Conservation (phyloP, 2,888 invertebrate genomes). For the Macrosiphum euphorbiae region DNA sequence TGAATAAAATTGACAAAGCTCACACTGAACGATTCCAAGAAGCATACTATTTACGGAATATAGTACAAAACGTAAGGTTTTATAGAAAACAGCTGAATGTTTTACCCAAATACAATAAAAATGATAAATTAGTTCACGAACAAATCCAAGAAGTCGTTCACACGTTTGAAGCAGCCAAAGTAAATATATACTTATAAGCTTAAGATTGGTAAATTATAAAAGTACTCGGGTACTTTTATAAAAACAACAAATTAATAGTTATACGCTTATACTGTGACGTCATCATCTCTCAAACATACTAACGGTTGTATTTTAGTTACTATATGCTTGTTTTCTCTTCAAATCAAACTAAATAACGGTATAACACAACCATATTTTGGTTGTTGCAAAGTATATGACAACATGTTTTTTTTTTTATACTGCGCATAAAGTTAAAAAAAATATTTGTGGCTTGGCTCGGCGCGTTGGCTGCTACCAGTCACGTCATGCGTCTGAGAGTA, state of each 20-base stretch:
- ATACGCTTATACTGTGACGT: too few relatives aligned
- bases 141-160: background rate
- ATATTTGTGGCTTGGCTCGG: too few relatives aligned
- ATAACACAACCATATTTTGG: background rate
- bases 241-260: background rate
- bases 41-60: conserved; percentile 8
- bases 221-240: background rate
- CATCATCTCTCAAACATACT: too few relatives aligned
- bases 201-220: background rate
- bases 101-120: background rate
- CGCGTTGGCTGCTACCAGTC: too few relatives aligned
- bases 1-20: background rate
- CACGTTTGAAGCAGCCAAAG: conserved; percentile 35
- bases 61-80: background rate
- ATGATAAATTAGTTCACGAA: conserved; percentile 9
- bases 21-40: background rate
- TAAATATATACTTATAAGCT: background rate
- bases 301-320: background rate
- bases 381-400: background rate
- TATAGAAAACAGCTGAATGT: background rate
- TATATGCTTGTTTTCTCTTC: background rate
- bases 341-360: too few relatives aligned
- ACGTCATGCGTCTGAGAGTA: too few relatives aligned
- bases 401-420: background rate
- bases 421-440: background rate